phyloP scores from a whole-genome alignment of 1,140 invertebrate genomes.

The Tyrophagus putrescentiae region DNA sequence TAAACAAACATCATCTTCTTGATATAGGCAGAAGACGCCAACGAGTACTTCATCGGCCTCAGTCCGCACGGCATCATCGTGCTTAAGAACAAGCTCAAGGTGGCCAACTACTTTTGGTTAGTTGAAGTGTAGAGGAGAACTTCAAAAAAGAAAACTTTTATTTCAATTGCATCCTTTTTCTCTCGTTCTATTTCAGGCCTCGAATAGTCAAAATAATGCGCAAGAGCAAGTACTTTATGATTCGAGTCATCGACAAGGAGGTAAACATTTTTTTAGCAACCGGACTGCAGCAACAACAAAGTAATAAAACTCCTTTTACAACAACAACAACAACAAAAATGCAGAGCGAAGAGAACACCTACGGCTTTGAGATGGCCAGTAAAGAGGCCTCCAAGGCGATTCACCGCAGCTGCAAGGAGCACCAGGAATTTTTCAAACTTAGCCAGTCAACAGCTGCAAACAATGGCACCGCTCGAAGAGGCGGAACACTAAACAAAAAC shows the following conservation, averaged over 20 bases:
- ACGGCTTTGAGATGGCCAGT: conserved; percentile 83
- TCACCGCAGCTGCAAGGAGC: conserved; percentile 98
- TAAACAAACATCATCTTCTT: no score
- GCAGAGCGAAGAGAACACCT: conserved; percentile 83
- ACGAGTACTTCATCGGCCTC: conserved; percentile 87
- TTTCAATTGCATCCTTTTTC: conserved; percentile 17
- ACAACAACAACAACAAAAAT: not conserved
- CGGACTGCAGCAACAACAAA: not conserved
- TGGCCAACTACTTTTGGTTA: conserved; percentile 96
- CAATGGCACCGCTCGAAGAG: not conserved
- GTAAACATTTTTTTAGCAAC: conserved; percentile 39
- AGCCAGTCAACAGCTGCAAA: conserved; percentile 27
- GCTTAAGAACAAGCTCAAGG: conserved; percentile 85
- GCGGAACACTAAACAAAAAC: no score
- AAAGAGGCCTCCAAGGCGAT: conserved; percentile 97
- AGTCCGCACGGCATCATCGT: conserved; percentile 95
- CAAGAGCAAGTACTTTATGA: conserved; percentile 80
- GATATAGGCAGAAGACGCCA: conserved; percentile 84
- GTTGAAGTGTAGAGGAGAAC: conserved; percentile 1
- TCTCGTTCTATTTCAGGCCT: conserved; percentile 39
- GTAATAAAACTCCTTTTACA: conserved; percentile 14
- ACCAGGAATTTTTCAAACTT: conserved; percentile 94
- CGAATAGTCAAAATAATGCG: conserved; percentile 85
- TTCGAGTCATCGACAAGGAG: conserved; percentile 84
- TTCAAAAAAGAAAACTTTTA: conserved; percentile 13